Base-by-base conservation (phyloP, 2,113 vertebrate species). In the Dolichallabes microphthalmus region DNA sequence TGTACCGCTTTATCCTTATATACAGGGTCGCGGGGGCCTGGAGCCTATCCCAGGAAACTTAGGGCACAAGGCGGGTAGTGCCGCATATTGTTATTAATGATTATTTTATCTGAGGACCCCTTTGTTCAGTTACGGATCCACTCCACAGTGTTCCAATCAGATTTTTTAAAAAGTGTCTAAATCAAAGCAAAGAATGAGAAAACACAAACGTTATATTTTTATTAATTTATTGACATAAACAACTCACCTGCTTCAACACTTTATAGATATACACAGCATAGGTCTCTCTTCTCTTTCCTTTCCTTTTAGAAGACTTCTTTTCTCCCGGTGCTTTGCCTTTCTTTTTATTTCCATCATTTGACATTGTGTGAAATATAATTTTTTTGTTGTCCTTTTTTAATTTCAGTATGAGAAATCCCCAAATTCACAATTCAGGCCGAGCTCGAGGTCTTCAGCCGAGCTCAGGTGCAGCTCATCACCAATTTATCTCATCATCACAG, bases 251-350 rank as follows among this genome's bases (percentile, higher is more conserved):
- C 80, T 95, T 95, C 74, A 95, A 85, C 71, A 94, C 94, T 90
- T 95, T 95, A 81, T 95, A 95, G 88, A 95, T 95, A 86, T 95
- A 95, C 91, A 95, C 93, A 2, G 94, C 92, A 83, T 95, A 95
- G 0, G 93, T 95, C 86, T 95, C 94, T 73, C 93, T 91, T 53
- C 94, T 90, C 85, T 94, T 95, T 4, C 82, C 85, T 82, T 88
- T 95, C 87, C 91, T 92, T 87, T 93, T 91, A 0, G 84, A 90
- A 0, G 74, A 19, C 63, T 92, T 95, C 81, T 92, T 95, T 25
- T 95, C 94, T 3, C 90, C 77, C 0, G 93, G 80, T 13, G 15
- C 80, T 89, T 94, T 92, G 2, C 90, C 94, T 73, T 93, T 94
- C 91, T 94, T 94, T 87, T 94, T 95, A 22, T 89, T 90, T 52